phyloP scores from a whole-genome alignment of 2,113 vertebrate genomes.

The Misgurnus anguillicaudatus region DNA sequence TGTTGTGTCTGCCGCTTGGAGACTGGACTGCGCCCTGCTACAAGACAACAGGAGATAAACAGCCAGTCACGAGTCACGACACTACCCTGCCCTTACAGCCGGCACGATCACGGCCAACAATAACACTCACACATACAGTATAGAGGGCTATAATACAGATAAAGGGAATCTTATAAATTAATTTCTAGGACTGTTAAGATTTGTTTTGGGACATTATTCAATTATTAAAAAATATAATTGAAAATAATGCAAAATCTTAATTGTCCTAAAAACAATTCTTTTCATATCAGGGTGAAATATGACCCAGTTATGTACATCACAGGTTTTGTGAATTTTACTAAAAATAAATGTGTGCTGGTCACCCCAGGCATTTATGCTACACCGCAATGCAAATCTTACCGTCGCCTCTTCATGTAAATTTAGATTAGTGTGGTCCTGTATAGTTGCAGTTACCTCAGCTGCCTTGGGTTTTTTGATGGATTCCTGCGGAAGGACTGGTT shows the following conservation, averaged over 20 bases:
- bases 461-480: constrained; percentile 91
- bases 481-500: constrained; percentile 97
- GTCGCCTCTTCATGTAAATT: too few relatives aligned
- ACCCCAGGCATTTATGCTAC: not conserved
- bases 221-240: too few relatives aligned
- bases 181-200: too few relatives aligned
- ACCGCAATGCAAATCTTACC: not conserved
- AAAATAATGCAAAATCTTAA: too few relatives aligned
- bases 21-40: constrained; percentile 77
- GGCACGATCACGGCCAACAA: not conserved
- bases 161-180: too few relatives aligned
- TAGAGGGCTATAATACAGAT: too few relatives aligned
- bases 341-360: not conserved
- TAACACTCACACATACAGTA: not conserved
- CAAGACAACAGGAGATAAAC: constrained; percentile 74
- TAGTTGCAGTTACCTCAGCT: constrained; percentile 86
- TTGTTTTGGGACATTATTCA: too few relatives aligned
- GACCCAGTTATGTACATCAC: not conserved
- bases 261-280: too few relatives aligned
- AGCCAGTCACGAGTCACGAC: constrained; percentile 70
- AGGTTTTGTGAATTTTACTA: not conserved
- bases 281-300: not conserved
- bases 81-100: constrained; percentile 57
- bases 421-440: not conserved
- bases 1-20: constrained; percentile 76